phyloP scores from a whole-genome alignment of 2,888 invertebrate genomes.

The Agrotis ipsilon region DNA sequence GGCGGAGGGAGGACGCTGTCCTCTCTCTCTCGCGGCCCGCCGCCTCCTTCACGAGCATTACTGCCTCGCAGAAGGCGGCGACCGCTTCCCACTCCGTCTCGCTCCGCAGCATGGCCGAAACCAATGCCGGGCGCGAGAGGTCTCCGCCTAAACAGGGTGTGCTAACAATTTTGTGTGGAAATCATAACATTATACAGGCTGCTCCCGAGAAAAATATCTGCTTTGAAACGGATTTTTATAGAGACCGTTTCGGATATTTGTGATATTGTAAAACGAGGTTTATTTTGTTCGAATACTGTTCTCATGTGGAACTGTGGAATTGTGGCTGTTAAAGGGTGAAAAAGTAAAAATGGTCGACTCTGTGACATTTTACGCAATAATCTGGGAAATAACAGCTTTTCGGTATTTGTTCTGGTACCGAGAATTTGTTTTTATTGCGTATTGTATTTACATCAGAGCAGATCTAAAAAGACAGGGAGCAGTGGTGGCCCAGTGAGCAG shows the following conservation, averaged over 20 bases:
- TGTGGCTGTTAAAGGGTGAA: constrained; percentile 10
- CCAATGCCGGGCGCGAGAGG: too few relatives aligned
- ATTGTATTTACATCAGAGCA: neutral
- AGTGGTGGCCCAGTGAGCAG: too few relatives aligned
- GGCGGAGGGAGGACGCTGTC: too few relatives aligned
- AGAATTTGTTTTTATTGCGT: neutral
- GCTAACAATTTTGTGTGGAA: constrained; percentile 49
- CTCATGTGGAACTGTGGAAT: constrained; percentile 29
- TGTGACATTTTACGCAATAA: neutral
- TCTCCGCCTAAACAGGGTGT: too few relatives aligned
- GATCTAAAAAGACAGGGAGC: too few relatives aligned
- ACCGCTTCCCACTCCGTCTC: too few relatives aligned
- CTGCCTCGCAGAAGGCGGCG: too few relatives aligned
- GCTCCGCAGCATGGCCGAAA: too few relatives aligned
- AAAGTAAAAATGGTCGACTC: constrained; percentile 8
- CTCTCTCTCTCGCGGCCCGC: too few relatives aligned
- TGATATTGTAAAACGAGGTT: constrained; percentile 57
- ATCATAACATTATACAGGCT: constrained; percentile 42
- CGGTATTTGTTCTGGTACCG: neutral
- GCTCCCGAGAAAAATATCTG: constrained; percentile 49
- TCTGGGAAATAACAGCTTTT: neutral
- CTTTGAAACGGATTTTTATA: constrained; percentile 42
- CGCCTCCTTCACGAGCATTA: too few relatives aligned
- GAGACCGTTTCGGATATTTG: constrained; percentile 53
- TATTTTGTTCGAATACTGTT: constrained; percentile 30